These are phyloP conservation scores for Meiosimyza decipiens DNA, from an alignment of 2,888 invertebrate species.

Conservation along the genomic window DNA sequence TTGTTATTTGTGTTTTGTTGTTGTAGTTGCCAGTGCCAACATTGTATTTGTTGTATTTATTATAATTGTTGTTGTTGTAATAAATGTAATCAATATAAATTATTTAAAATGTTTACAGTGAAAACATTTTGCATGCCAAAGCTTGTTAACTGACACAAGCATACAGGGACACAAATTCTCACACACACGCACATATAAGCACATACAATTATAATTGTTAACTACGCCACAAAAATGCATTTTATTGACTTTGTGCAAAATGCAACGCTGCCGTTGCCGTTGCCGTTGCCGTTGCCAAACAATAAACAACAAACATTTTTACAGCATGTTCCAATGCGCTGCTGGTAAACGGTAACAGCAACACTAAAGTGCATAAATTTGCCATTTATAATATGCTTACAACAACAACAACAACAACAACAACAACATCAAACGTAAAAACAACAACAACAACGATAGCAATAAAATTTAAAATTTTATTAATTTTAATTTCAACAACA, in stretches of 20 bases:
- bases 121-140: conserved; percentile 27
- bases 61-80: conserved; percentile 25
- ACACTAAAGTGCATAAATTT: conserved; percentile 27
- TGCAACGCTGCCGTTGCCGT: conserved; percentile 13
- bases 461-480: conserved; percentile 40
- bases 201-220: conserved; percentile 28
- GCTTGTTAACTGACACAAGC: conserved; percentile 31
- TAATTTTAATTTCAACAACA: conserved; percentile 40
- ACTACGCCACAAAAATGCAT: conserved; percentile 30
- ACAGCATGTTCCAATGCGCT: conserved; percentile 2
- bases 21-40: not conserved
- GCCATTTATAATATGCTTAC: not conserved
- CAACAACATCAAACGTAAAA: not conserved
- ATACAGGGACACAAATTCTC: conserved; percentile 19
- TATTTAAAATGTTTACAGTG: conserved; percentile 40
- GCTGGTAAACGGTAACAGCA: conserved; percentile 5
- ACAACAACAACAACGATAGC: not conserved
- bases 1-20: conserved; percentile 10
- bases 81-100: conserved; percentile 40
- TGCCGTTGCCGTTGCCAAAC: conserved; percentile 10
- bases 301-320: conserved; percentile 24
- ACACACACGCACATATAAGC: conserved; percentile 11
- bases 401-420: not conserved
- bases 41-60: too few species aligned
- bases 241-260: conserved; percentile 31